Evolutionary conservation across 2,888 invertebrate genomes (phyloP).

Genomic region (Meghimatium bilineatum): DNA sequence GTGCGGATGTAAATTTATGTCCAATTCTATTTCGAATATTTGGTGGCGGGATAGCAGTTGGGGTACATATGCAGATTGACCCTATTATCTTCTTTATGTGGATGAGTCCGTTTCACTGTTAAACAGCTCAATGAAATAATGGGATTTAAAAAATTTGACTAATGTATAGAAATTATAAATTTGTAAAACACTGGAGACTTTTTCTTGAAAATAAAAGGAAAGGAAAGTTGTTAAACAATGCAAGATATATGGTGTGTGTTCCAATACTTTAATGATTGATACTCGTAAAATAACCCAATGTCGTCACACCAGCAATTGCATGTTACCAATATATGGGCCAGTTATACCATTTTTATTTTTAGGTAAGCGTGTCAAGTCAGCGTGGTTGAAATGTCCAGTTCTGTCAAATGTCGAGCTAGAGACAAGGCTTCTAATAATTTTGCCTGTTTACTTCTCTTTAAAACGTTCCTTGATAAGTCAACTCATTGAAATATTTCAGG

Average conservation of each 20-base stretch:
- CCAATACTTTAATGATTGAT: too few relatives aligned
- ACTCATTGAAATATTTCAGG: neutral
- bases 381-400: neutral
- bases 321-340: neutral
- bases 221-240: too few relatives aligned
- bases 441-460: neutral
- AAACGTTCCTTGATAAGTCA: neutral
- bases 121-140: neutral
- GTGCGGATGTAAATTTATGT: neutral
- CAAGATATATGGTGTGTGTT: too few relatives aligned
- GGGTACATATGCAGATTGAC: neutral
- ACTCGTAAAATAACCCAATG: too few relatives aligned
- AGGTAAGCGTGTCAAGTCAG: neutral
- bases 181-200: too few relatives aligned
- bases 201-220: too few relatives aligned
- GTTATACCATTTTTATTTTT: neutral
- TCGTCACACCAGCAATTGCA: too few relatives aligned
- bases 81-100: neutral
- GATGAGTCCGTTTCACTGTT: neutral
- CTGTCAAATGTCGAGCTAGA: neutral
- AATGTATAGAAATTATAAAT: too few relatives aligned
- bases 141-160: neutral
- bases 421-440: neutral
- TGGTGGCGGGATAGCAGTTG: slow-evolving; percentile 17
- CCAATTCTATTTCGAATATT: too few relatives aligned